Base-by-base conservation (phyloP, 2,797 vertebrate species). In the Rhadinocentrus ornatus region DNA sequence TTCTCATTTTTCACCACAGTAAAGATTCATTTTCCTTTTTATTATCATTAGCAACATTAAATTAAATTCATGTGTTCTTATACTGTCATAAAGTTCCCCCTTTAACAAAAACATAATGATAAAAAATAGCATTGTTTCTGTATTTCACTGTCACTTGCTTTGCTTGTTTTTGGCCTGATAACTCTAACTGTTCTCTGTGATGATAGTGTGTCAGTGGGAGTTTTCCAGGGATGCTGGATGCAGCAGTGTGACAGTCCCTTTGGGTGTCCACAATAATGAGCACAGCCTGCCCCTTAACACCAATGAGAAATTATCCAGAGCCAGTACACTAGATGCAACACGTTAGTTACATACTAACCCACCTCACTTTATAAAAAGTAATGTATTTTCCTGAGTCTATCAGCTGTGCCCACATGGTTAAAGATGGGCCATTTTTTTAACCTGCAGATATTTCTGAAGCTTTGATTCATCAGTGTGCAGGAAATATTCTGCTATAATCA, bases 341-440 rank as follows among this genome's bases (percentile, higher is more conserved):
- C 39, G 27, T n/a, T 2, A 70, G 71, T 78, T 39, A 41, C 26
- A 41, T 44, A 44, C 58, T 18, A 64, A 63, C 37, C 46, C 13
- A 62, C 57, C 62, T 71, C 46, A 26, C 4, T 53, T 69, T 71
- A 74, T 82, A 64, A 74, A 86, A 76, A 82, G 75, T 71, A 59
- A 77, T 78, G 44, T 20, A 18, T 73, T 48, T 59, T 32, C 31
- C 68, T 18, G 11, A 58, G 61, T 70, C 64, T 64, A 73, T 71
- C 69, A 66, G 31, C n/a, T 71, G 39, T 63, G 58, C 60, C 31
- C 46, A 37, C 63, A 69, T 68, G 29, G 16, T 44, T 44, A 50
- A 41, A 6, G 12, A 16, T 16, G 12, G 1, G 3, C 13, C 13
- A 3, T 39, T 13, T 12, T 53, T 65, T 41, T 27, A 48, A 63